Percentiles rank a stretch among this genome's conserved stretches.
These are phyloP conservation scores for Meloidogyne hapla DNA, from an alignment of 1,140 invertebrate species.

Conservation along the genomic window DNA sequence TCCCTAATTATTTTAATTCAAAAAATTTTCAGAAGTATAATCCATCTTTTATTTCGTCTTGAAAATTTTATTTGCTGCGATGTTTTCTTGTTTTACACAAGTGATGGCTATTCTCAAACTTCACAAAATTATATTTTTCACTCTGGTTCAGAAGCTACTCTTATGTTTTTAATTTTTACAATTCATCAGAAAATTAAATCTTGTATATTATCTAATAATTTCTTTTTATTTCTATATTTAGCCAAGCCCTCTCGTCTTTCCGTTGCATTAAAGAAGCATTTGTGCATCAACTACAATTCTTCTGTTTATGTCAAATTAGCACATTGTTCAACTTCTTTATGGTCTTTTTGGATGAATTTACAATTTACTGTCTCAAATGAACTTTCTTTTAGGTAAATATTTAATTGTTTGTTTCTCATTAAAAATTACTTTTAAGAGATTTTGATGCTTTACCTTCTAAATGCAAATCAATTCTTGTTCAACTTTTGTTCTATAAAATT, in stretches of 20 bases:
- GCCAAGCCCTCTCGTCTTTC: conserved; percentile 20
- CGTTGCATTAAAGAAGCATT: conserved; percentile 7
- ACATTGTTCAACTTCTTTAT: conserved; percentile 7
- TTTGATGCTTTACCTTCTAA: conserved; percentile 6
- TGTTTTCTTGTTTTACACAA: background rate
- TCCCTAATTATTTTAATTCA: too few relatives aligned
- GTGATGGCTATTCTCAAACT: background rate
- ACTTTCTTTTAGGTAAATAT: background rate
- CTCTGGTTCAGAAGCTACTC: background rate
- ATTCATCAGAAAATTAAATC: conserved; percentile 8
- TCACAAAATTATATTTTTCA: background rate
- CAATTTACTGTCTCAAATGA: background rate
- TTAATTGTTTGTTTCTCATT: background rate
- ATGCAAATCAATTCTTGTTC: conserved; percentile 14
- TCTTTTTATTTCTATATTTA: background rate
- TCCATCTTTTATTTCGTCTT: background rate
- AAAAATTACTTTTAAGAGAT: background rate
- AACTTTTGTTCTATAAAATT: conserved; percentile 29
- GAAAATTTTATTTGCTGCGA: background rate
- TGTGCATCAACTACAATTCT: background rate
- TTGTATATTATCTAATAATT: background rate
- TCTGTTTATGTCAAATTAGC: conserved; percentile 9
- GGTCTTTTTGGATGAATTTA: conserved; percentile 8
- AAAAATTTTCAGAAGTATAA: background rate
- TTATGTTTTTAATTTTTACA: conserved; percentile 14